A percentile compares a stretch with the other conserved stretches of the same genome.
These are phyloP conservation scores for Echinops telfairi DNA, from an alignment of 2,113 vertebrate genomes.

Conservation along the genomic window DNA sequence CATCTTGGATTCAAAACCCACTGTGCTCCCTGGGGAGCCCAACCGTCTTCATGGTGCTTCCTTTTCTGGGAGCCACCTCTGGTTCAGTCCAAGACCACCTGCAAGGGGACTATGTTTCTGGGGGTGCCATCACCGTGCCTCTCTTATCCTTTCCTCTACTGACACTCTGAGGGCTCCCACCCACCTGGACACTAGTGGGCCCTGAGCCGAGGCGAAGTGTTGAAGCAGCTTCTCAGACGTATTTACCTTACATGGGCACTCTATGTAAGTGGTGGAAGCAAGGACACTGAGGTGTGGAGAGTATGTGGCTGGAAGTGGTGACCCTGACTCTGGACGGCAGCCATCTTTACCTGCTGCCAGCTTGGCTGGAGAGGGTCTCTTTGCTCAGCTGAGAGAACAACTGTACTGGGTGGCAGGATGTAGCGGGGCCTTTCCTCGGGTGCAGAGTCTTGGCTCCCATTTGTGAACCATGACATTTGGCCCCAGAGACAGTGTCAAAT, in stretches of 20 bases:
- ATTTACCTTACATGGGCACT: not conserved
- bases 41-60: not conserved
- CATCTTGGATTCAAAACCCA: not conserved
- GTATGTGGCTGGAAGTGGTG: not conserved
- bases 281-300: not conserved
- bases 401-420: not conserved
- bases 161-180: too few species aligned
- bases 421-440: not conserved
- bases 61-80: slow-evolving; percentile 10
- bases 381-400: not conserved
- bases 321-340: not conserved
- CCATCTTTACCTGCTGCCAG: not conserved
- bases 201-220: too few species aligned
- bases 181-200: too few species aligned
- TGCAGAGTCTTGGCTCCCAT: not conserved
- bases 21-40: not conserved
- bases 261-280: not conserved
- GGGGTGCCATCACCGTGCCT: too few species aligned
- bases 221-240: not conserved
- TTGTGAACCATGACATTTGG: not conserved
- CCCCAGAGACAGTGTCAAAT: not conserved
- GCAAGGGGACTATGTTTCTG: not conserved
- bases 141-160: too few species aligned
- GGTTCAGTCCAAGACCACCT: not conserved
- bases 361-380: not conserved